Percentiles rank a stretch among this genome's conserved stretches.
Evolutionary conservation across 2,888 invertebrate genomes (phyloP).

Genomic region (Heterodera filipjevi): DNA sequence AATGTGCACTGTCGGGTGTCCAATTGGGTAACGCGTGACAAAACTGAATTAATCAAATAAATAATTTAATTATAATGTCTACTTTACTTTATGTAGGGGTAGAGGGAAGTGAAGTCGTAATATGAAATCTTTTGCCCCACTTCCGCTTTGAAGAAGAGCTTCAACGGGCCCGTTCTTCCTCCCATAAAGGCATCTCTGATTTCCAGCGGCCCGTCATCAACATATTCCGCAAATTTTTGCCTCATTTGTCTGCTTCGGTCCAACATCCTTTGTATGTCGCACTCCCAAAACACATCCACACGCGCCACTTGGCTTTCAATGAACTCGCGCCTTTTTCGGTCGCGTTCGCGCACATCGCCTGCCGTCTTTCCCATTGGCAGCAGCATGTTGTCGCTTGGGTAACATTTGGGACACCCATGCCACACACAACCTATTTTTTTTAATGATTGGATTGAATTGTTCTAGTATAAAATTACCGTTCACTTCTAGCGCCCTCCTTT

Average conservation of each 20-base stretch:
- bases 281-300: neutral
- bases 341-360: neutral
- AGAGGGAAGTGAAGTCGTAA: too few relatives aligned
- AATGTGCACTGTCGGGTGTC: constrained; percentile 14
- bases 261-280: neutral
- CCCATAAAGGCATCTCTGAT: neutral
- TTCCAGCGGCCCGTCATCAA: neutral
- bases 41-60: neutral
- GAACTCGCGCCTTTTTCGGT: neutral
- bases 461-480: neutral
- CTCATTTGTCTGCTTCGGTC: neutral
- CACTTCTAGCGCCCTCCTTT: neutral
- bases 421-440: neutral
- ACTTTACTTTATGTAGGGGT: too few relatives aligned
- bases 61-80: neutral
- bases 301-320: neutral
- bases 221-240: neutral
- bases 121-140: too few relatives aligned
- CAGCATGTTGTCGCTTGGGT: neutral
- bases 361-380: neutral
- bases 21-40: constrained; percentile 16
- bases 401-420: neutral
- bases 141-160: too few relatives aligned
- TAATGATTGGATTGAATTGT: neutral
- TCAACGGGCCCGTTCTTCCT: neutral